phyloP scores from a whole-genome alignment of 2,888 invertebrate genomes.

The Tinea pellionella region DNA sequence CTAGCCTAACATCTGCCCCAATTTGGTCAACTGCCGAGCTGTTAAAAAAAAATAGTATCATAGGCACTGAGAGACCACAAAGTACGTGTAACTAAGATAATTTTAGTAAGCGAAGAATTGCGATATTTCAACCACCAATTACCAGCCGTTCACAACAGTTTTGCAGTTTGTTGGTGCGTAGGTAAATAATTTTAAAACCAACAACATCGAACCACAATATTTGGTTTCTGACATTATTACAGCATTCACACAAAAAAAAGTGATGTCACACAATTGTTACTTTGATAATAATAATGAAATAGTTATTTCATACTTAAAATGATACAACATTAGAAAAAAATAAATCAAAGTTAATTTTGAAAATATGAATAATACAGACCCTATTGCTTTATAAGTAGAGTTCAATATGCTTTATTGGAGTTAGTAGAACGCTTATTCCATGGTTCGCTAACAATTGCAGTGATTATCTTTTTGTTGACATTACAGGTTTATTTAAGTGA shows the following conservation, averaged over 20 bases:
- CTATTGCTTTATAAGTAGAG: neutral
- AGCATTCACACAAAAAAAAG: neutral
- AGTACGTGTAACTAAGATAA: no score
- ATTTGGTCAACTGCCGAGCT: no score
- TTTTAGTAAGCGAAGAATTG: no score
- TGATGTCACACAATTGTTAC: neutral
- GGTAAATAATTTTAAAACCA: no score
- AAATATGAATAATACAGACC: neutral
- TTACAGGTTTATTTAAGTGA: slow-evolving; percentile 67
- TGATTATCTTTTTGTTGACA: slow-evolving; percentile 60
- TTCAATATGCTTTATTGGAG: slow-evolving; percentile 10
- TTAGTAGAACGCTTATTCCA: slow-evolving; percentile 24
- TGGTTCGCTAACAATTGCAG: slow-evolving; percentile 37
- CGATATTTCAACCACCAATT: no score
- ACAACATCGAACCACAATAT: no score
- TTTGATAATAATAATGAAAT: neutral
- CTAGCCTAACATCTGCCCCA: no score
- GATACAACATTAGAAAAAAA: neutral
- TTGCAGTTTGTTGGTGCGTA: no score
- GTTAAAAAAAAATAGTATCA: no score
- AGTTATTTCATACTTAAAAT: slow-evolving; percentile 4
- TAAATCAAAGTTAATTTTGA: neutral
- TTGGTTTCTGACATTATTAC: neutral
- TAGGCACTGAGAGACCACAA: no score
- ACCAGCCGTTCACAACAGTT: no score